Evolutionary conservation across 2,113 vertebrate genomes (phyloP), one percentile per base, ranked within the genome.

Genomic region (Anas platyrhynchos): DNA sequence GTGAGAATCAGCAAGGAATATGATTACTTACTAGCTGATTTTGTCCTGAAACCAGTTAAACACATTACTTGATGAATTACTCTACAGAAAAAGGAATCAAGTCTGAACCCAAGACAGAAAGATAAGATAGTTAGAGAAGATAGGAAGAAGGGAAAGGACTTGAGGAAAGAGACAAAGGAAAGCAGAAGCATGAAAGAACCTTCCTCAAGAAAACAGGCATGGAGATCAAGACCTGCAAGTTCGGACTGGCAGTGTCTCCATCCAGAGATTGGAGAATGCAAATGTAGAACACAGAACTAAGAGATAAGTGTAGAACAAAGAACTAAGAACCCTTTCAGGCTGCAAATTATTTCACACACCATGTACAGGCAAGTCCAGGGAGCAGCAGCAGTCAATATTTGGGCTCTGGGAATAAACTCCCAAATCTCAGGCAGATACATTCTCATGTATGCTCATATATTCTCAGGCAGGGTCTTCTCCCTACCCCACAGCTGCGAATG

Each of bases 361-460:
- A 46, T 1, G 7, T 23, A 31, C 43, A 86, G 55, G 41, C 7
- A n/a, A 75, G 71, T 31, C 4, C 9, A 46, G 56, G 74, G 29
- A 65, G 36, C 58, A 89, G 38, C 48, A 93, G 81, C 9, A 1
- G 4, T 22, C 78, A 95, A 22, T 56, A 41, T 68, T n/a, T 34
- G 61, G 74, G 41, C 83, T 91, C 50, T 68, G 46, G 59, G 67
- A 91, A 77, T 79, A 91, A 91, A 94, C 90, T 56, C 34, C 55
- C 62, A 73, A n/a, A 48, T 48, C 36, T 86, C 56, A 48, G 46
- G 46, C 20, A 48, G 46, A 48, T 48, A 22, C 21, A 48, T 48
- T 48, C 20, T 48, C 46, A 48, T 22, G 21, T 48, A 48, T 11
- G 18, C 2, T 11, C 16, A 29, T 11, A 11, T 14, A 61, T 13